phyloP scores from a whole-genome alignment of 2,888 invertebrate genomes.

The Chymomyza caudatula region DNA sequence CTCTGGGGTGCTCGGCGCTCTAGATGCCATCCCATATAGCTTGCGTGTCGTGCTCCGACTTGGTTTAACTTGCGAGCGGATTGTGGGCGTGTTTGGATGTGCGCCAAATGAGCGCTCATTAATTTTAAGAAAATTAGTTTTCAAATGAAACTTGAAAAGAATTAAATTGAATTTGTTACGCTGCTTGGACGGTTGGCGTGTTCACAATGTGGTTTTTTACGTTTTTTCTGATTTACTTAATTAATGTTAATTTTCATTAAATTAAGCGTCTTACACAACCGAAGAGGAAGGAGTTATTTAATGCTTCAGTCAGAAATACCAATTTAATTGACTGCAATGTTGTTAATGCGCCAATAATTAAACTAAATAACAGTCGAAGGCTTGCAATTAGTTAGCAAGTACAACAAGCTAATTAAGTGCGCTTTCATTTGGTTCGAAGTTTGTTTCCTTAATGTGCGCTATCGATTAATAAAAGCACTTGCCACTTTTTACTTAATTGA shows the following conservation, averaged over 20 bases:
- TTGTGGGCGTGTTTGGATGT: constrained; percentile 59
- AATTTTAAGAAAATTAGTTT: constrained; percentile 65
- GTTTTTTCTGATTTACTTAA: constrained; percentile 40
- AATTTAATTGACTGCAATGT: neutral
- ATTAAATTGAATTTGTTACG: constrained; percentile 55
- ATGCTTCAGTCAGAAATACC: neutral
- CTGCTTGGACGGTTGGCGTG: neutral
- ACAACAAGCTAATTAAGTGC: neutral
- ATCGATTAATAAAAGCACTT: constrained; percentile 13
- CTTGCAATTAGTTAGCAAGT: constrained; percentile 14
- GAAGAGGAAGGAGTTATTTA: neutral
- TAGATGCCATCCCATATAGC: constrained; percentile 9
- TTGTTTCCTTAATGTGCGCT: neutral
- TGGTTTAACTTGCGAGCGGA: constrained; percentile 43
- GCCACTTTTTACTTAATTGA: constrained; percentile 35
- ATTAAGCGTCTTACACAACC: constrained; percentile 7
- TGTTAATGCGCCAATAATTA: constrained; percentile 2
- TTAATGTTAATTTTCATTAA: constrained; percentile 58
- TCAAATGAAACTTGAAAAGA: constrained; percentile 50
- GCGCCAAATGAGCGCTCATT: constrained; percentile 67
- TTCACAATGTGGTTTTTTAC: constrained; percentile 5
- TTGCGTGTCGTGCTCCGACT: constrained; percentile 7
- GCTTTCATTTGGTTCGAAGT: neutral
- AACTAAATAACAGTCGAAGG: constrained; percentile 2
- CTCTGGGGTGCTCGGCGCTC: neutral